Evolutionary conservation across 2,888 invertebrate species (phyloP).

Genomic region (Macaria notata): DNA sequence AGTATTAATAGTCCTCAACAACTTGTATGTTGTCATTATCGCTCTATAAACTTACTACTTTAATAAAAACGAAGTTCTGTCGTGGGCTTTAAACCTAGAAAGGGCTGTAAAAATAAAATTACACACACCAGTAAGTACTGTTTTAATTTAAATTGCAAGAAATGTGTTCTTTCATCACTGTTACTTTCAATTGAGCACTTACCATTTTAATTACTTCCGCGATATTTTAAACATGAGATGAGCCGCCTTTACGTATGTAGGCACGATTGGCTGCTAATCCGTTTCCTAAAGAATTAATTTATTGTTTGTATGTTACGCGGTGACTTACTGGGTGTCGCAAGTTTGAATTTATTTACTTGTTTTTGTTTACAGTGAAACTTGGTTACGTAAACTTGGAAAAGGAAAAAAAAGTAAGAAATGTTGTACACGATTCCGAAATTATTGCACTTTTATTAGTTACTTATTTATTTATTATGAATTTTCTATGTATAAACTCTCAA

Average conservation of each 20-base stretch:
- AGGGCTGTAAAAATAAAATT: conserved; percentile 1
- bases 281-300: conserved; percentile 25
- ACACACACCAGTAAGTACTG: no score
- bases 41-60: no score
- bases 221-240: conserved; percentile 22
- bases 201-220: conserved; percentile 22
- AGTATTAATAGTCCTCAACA: no score
- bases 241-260: conserved; percentile 15
- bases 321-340: conserved; percentile 6
- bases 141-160: neutral
- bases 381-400: no score
- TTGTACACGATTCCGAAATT: no score
- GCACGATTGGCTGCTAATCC: conserved; percentile 16
- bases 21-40: no score
- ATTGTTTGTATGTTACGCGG: conserved; percentile 14
- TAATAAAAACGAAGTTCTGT: no score
- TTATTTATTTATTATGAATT: no score
- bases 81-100: neutral
- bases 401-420: no score
- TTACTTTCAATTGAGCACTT: conserved; percentile 16
- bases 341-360: neutral
- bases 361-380: no score
- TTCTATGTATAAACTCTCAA: no score
- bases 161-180: conserved; percentile 7
- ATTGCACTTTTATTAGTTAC: no score